These are phyloP conservation scores for Agelaius phoeniceus DNA, from an alignment of 2,113 vertebrate genomes.

Conservation along the genomic window DNA sequence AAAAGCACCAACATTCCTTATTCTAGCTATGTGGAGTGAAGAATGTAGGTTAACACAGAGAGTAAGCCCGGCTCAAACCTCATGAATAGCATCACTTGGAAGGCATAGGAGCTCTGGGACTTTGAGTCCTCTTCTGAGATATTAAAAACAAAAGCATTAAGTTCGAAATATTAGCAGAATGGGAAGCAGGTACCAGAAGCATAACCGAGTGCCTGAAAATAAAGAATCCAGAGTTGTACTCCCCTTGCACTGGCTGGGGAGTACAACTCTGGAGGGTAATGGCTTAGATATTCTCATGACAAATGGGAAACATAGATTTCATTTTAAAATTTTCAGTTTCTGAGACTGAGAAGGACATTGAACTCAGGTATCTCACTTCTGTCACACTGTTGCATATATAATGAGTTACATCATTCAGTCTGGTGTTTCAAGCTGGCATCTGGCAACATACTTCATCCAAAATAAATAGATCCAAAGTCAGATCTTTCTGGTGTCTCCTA, in stretches of 20 bases:
- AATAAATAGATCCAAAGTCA: not conserved
- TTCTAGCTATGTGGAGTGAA: not conserved
- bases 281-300: not conserved
- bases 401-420: not conserved
- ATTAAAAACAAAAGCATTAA: not conserved
- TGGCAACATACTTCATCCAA: not conserved
- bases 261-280: not conserved
- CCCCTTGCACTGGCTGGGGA: not conserved
- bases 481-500: not conserved
- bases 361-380: not conserved
- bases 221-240: not conserved
- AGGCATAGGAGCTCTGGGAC: not conserved
- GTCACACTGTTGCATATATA: not conserved
- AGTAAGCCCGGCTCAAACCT: not conserved
- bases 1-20: rapidly evolving
- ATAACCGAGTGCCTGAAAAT: not conserved
- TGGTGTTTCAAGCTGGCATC: not conserved
- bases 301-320: not conserved
- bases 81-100: not conserved
- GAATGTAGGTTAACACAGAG: not conserved
- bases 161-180: not conserved
- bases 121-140: not conserved
- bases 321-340: not conserved
- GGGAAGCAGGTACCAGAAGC: not conserved
- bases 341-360: not conserved